Conservation (phyloP, 2,888 invertebrate genomes). For the Noctuana brunneofusca region DNA sequence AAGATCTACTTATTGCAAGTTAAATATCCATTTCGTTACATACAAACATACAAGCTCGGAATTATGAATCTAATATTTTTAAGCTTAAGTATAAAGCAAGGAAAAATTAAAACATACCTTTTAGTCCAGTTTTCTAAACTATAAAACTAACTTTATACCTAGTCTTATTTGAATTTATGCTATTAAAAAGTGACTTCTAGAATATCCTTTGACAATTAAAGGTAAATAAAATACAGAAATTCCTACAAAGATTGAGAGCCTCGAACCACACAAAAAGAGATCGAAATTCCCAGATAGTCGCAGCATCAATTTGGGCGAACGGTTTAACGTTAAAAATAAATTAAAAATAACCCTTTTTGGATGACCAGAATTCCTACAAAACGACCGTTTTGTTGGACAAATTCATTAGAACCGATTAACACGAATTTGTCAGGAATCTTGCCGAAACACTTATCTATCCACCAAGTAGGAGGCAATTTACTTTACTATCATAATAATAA, state of each 20-base stretch:
- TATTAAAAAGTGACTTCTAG: too few species aligned
- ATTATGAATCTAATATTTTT: too few species aligned
- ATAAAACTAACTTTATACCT: too few species aligned
- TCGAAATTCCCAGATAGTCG: conserved; percentile 59
- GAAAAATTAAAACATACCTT: too few species aligned
- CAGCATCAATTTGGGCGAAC: conserved; percentile 63
- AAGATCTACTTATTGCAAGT: too few species aligned
- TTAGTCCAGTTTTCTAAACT: too few species aligned
- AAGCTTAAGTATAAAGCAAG: too few species aligned
- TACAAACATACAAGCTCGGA: too few species aligned
- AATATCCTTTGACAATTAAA: background rate
- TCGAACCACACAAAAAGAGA: conserved; percentile 49
- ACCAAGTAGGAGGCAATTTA: background rate
- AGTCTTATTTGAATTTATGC: too few species aligned
- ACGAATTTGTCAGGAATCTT: conserved; percentile 64
- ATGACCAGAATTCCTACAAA: conserved; percentile 52
- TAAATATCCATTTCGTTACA: too few species aligned
- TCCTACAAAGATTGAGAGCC: conserved; percentile 52
- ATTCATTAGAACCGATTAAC: conserved; percentile 60
- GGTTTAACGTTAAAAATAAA: conserved; percentile 56
- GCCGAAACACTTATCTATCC: background rate
- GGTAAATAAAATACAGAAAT: background rate
- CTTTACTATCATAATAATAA: too few species aligned
- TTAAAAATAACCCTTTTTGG: conserved; percentile 47
- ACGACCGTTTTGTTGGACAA: conserved; percentile 58